These are phyloP conservation scores for Nephrotoma guestfalica DNA, from an alignment of 2,888 invertebrate genomes.

Conservation along the genomic window DNA sequence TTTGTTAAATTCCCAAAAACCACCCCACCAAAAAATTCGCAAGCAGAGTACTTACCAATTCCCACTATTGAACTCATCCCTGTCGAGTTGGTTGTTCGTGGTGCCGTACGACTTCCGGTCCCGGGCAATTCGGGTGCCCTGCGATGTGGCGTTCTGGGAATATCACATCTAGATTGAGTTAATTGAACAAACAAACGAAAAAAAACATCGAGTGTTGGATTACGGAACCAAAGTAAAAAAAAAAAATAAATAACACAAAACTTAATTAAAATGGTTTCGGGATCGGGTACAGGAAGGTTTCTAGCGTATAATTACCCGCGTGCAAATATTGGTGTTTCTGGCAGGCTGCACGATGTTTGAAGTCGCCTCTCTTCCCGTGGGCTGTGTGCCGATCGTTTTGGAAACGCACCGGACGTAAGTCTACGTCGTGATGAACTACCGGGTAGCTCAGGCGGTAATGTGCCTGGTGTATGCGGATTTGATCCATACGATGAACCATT, in stretches of 20 bases:
- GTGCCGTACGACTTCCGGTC: constrained; percentile 39
- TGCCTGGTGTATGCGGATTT: constrained; percentile 46
- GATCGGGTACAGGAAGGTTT: constrained; percentile 9
- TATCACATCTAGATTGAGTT: constrained; percentile 43
- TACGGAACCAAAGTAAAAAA: not conserved
- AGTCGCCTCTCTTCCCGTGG: constrained; percentile 46
- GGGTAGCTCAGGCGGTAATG: constrained; percentile 54
- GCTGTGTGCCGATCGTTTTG: constrained; percentile 36
- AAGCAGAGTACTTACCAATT: constrained; percentile 18
- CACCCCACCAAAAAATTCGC: not conserved
- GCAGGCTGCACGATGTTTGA: constrained; percentile 73
- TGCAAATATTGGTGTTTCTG: constrained; percentile 80
- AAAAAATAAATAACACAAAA: not conserved
- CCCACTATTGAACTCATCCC: constrained; percentile 32
- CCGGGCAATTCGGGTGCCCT: constrained; percentile 35
- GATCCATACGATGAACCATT: constrained; percentile 14
- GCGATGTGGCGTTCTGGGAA: constrained; percentile 67
- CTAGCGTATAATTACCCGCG: constrained; percentile 36
- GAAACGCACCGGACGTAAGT: constrained; percentile 31
- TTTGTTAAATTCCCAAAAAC: constrained; percentile 5
- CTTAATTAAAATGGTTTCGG: not conserved
- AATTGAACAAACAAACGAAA: not conserved
- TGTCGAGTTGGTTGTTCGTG: constrained; percentile 32
- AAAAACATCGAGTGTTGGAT: not conserved
- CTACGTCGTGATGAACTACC: constrained; percentile 34